Evolutionary conservation across 2,113 vertebrate species (phyloP), one percentile per base, ranked within the genome.

Genomic region (Mormyrus lacerda): DNA sequence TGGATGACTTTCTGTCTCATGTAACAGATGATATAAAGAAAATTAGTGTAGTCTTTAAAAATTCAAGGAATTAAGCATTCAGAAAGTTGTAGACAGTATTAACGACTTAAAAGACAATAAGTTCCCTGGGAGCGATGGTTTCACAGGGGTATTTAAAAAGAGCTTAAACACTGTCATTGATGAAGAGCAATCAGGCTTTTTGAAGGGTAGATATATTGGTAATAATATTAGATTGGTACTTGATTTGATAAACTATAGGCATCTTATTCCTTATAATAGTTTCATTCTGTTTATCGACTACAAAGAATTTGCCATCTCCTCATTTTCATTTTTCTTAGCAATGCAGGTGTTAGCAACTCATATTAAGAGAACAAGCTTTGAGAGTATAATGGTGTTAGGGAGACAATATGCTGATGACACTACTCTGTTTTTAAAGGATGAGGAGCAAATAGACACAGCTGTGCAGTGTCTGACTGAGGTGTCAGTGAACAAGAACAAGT

Each of bases 61-160:
- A 85, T 1, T 24, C 4, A 21, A 89, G 53, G 79, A 89, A 24
- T 39, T 85, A 58, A 35, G 24, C 47, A 1, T 89, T 51, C 50
- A 58, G 4, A 50, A 89, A 53, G 10, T 55, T 61, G 51, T 8
- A 42, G 13, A 53, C 53, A 21, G 1, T 35, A 86, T 89, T 4
- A 79, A 82, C 8, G 0, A 51, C 9, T 35, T 53, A 21, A 89
- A 50, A 84, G 48, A 89, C 51, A 89, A 84, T 42, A 89, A 27
- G 51, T 89, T 50, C 10, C 48, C 76, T 27, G 87, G 87, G 10
- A 88, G 69, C 35, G 58, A 69, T 89, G 88, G 88, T 8, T 31
- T 89, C 21, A 89, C 31, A 35, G 42, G 45, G 35, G 47, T 84
- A 89, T 89, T 73, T n/a, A 69, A 69, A 69, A 24, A 31, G 11